phyloP scores from a whole-genome alignment of 2,888 invertebrate genomes.

The Cataglyphis livida region DNA sequence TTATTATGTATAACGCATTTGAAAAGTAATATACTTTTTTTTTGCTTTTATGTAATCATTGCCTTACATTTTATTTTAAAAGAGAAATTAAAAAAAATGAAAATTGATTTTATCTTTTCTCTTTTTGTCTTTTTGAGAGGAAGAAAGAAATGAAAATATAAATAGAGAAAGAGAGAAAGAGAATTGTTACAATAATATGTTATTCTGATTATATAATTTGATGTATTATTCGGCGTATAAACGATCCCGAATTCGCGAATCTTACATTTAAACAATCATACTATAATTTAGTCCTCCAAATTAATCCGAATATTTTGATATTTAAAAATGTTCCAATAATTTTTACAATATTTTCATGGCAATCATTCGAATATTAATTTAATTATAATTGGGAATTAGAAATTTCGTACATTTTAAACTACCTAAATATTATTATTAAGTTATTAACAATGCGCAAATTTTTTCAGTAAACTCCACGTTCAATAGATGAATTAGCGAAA shows the following conservation, averaged over 20 bases:
- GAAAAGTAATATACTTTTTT: background rate
- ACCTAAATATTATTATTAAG: background rate
- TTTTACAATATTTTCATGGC: background rate
- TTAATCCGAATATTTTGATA: conserved; percentile 7
- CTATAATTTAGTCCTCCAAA: background rate
- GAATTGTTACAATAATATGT: background rate
- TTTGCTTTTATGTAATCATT: background rate
- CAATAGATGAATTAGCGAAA: background rate
- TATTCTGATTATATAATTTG: background rate
- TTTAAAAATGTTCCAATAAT: background rate
- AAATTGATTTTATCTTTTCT: background rate
- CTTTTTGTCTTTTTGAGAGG: background rate
- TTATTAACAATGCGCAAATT: conserved; percentile 12
- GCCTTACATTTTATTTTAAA: conserved; percentile 6
- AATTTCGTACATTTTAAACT: background rate
- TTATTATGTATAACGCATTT: background rate
- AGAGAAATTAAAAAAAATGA: background rate
- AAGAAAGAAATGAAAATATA: background rate
- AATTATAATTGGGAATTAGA: background rate
- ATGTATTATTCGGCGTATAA: background rate
- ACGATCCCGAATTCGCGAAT: background rate
- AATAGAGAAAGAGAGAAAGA: background rate
- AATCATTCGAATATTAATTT: background rate
- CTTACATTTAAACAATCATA: background rate
- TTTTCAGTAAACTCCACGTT: background rate